Evolutionary conservation across 2,888 invertebrate species (phyloP), one percentile per base, ranked within the genome.

Genomic region (Eledona agricola): DNA sequence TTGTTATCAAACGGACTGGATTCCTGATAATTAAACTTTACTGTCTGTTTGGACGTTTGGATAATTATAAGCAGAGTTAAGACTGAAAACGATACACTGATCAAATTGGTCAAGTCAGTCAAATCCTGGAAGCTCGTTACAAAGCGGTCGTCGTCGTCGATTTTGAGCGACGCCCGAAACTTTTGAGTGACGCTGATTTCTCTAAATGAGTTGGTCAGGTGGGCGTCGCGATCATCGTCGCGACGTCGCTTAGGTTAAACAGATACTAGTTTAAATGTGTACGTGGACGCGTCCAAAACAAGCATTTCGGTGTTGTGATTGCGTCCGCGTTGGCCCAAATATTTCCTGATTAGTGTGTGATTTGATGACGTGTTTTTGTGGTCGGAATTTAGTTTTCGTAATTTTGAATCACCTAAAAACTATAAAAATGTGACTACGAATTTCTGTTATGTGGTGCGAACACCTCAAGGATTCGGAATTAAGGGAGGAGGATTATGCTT

Each of bases 191-290:
- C 46, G 28, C 35, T 47, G 49, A 37, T 32, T 12, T 43, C 42
- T 47, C 10, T 25, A 45, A 45, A 62, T 64, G 61, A 59, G 63
- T 60, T 55, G 47, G 60, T 56, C 50, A 59, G 59, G 60, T 57
- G 57, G 59, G 59, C 58, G 62, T 54, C 43, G 40, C 55, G 34
- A 50, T 34, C 46, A 51, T 38, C 60, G 58, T 59, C 58, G 57
- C 57, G 63, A 57, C 63, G 62, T 55, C 58, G 54, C 53, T 62
- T 60, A 58, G 57, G 63, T 56, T 63, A 61, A 64, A 61, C 62
- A 59, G 62, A 62, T 59, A 60, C 60, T 55, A 65, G 64, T 64
- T 58, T 43, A 54, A 60, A 56, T 58, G 58, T 58, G 62, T 57
- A 60, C 58, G 53, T 60, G 57, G 59, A 63, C 59, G 64, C 62